Conservation (phyloP, 1,140 invertebrate species). For the Anastrepha obliqua region DNA sequence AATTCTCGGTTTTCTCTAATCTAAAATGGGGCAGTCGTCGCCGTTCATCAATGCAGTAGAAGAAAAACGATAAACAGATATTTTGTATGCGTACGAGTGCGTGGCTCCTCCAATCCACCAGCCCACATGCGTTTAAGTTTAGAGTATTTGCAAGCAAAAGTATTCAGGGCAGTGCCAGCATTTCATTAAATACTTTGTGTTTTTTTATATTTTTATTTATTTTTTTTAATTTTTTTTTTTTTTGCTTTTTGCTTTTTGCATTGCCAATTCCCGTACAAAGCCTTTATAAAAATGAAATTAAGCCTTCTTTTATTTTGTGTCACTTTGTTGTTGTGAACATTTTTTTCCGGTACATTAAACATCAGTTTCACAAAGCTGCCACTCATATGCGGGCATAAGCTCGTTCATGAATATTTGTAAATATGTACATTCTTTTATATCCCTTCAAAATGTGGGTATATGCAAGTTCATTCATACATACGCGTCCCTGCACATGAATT, state of each 20-base stretch:
- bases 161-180: neutral
- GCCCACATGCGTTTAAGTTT: neutral
- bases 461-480: too few relatives aligned
- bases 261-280: neutral
- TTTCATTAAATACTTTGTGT: neutral
- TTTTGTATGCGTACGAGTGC: neutral
- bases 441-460: neutral
- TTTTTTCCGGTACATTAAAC: slow-evolving; percentile 43
- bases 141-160: neutral
- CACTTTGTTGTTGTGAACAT: neutral
- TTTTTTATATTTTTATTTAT: neutral
- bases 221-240: too few relatives aligned
- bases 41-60: neutral
- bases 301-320: neutral
- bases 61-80: neutral
- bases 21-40: neutral
- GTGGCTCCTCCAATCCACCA: neutral
- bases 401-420: neutral
- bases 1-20: neutral
- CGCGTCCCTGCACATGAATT: neutral
- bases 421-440: neutral
- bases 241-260: slow-evolving; percentile 8
- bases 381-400: neutral
- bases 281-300: neutral
- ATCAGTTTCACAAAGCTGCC: neutral